These are phyloP conservation scores for Teleopsis dalmanni DNA, from an alignment of 1,140 invertebrate species.

Conservation along the genomic window DNA sequence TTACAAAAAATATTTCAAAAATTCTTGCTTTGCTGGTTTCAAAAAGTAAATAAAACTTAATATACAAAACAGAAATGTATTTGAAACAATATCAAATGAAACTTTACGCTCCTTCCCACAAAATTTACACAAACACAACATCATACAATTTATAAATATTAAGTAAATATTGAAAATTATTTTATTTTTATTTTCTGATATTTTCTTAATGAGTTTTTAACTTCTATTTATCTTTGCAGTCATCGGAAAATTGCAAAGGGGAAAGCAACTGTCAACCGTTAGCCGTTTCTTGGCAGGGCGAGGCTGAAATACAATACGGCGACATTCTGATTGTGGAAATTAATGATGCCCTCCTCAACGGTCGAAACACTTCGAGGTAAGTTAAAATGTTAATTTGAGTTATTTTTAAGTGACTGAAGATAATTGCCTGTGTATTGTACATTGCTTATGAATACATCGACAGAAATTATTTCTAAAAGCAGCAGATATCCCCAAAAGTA, in stretches of 20 bases:
- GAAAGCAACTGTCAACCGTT: slow-evolving; percentile 46
- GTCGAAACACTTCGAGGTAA: no score
- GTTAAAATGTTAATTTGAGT: no score
- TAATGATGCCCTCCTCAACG: slow-evolving; percentile 52
- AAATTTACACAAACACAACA: no score
- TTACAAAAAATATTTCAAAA: no score
- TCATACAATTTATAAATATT: neutral
- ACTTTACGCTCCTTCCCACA: neutral
- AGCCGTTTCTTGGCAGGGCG: slow-evolving; percentile 54
- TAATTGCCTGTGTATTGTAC: no score
- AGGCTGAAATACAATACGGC: slow-evolving; percentile 57
- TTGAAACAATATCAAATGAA: neutral
- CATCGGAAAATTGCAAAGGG: slow-evolving; percentile 45
- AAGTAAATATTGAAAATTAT: neutral
- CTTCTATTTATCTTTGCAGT: slow-evolving; percentile 6
- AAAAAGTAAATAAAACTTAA: no score
- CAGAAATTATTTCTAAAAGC: no score
- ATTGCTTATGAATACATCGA: no score
- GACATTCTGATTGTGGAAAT: slow-evolving; percentile 63
- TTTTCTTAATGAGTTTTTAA: neutral
- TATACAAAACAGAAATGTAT: no score
- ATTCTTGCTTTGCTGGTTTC: no score
- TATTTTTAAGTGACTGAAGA: no score
- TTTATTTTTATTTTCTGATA: neutral
- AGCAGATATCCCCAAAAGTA: no score